These are phyloP conservation scores for Anomalospiza imberbis DNA, from an alignment of 2,797 vertebrate genomes.

Conservation along the genomic window DNA sequence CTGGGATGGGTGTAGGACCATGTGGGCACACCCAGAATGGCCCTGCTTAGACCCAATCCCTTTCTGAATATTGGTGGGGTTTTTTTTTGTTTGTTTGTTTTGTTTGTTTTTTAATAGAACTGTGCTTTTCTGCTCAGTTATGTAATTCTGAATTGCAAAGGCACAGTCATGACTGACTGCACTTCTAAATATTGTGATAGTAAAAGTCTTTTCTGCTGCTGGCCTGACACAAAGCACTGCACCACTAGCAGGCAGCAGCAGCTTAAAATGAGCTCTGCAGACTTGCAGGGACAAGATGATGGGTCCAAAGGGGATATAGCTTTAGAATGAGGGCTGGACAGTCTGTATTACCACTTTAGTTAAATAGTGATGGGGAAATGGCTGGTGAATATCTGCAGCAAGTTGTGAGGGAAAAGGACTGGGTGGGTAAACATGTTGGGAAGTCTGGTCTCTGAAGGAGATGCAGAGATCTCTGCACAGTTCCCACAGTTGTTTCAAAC, in stretches of 20 bases:
- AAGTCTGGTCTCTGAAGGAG: background rate
- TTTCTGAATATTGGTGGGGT: background rate
- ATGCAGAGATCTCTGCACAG: background rate
- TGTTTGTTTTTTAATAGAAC: background rate
- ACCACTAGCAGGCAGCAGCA: slow-evolving; percentile 16
- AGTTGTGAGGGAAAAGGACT: background rate
- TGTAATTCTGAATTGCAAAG: background rate
- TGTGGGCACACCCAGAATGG: background rate
- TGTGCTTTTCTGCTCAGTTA: background rate
- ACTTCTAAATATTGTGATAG: background rate
- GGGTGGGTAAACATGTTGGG: background rate
- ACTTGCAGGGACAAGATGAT: background rate
- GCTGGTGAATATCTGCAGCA: background rate
- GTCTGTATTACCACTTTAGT: background rate
- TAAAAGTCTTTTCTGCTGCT: background rate
- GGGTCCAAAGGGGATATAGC: background rate
- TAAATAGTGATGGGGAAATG: background rate
- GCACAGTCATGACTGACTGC: background rate
- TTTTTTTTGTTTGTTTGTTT: no score
- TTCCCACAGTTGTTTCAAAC: background rate
- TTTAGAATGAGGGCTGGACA: background rate
- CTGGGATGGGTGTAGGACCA: background rate
- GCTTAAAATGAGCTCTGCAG: background rate
- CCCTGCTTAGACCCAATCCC: background rate
- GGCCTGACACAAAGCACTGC: background rate